A percentile compares a stretch with the other conserved stretches of the same genome.
Evolutionary conservation across 2,113 vertebrate species (phyloP).

Genomic region (Calonectris borealis): DNA sequence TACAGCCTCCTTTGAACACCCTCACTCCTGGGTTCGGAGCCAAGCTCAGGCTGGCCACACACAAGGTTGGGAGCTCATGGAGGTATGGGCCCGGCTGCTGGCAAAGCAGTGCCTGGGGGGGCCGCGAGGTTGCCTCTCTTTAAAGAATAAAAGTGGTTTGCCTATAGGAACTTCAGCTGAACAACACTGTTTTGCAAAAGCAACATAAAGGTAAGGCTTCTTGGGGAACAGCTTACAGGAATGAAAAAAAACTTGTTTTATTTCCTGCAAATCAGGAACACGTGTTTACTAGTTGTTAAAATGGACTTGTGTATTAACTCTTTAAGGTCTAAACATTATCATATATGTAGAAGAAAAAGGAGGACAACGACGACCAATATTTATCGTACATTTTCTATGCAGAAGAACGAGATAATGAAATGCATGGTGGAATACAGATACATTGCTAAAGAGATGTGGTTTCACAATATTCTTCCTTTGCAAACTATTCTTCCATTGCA

Average conservation of each 20-base stretch:
- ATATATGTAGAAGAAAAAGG: neutral
- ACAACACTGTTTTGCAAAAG: neutral
- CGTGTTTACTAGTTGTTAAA: neutral
- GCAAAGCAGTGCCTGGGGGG: neutral
- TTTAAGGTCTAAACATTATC: neutral
- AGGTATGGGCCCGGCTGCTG: neutral
- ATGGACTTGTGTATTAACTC: neutral
- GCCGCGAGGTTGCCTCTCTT: accelerated
- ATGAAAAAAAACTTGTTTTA: neutral
- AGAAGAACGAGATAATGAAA: neutral
- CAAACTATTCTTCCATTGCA: conserved; percentile 32
- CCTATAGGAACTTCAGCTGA: neutral
- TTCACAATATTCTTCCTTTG: conserved; percentile 15
- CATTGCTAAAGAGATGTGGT: conserved; percentile 3
- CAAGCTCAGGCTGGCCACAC: neutral
- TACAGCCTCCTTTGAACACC: neutral
- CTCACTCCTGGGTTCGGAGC: neutral
- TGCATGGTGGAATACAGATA: neutral
- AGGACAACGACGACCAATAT: accelerated
- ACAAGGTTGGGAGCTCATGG: neutral
- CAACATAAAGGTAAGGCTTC: neutral
- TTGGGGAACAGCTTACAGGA: neutral
- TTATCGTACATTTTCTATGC: neutral
- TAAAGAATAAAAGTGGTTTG: neutral
- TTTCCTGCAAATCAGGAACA: conserved; percentile 37